Evolutionary conservation across 2,113 vertebrate genomes (phyloP).

Genomic region (Grantiella picta): DNA sequence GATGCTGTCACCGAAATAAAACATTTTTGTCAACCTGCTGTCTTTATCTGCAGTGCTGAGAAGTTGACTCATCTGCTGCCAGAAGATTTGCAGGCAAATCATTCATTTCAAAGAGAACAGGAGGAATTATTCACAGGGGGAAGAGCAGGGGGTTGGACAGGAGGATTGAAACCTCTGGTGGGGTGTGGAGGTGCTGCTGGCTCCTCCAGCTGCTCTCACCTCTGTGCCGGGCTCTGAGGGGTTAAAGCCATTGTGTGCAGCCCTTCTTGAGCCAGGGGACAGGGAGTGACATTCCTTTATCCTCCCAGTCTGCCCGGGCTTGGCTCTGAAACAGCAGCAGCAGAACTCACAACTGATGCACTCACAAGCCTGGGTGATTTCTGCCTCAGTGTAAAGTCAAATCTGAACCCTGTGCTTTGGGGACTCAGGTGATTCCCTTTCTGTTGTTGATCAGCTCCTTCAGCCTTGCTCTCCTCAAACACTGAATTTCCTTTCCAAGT

Average conservation of each 20-base stretch:
- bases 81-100: neutral
- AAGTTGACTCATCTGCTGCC: neutral
- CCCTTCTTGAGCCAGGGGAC: neutral
- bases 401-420: neutral
- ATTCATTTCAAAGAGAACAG: neutral
- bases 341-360: neutral
- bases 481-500: neutral
- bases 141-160: neutral
- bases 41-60: neutral
- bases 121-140: constrained; percentile 21
- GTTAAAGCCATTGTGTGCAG: neutral
- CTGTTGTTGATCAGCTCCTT: neutral
- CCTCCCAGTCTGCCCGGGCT: neutral
- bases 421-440: neutral
- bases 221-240: neutral
- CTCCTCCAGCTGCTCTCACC: neutral
- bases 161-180: neutral
- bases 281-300: neutral
- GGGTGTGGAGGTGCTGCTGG: neutral
- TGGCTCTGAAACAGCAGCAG: neutral
- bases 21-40: neutral
- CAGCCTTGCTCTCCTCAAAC: neutral
- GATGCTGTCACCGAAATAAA: neutral
- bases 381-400: rapidly evolving
- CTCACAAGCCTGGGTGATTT: rapidly evolving